phyloP scores from a whole-genome alignment of 2,797 vertebrate genomes.

The Semotilus atromaculatus region DNA sequence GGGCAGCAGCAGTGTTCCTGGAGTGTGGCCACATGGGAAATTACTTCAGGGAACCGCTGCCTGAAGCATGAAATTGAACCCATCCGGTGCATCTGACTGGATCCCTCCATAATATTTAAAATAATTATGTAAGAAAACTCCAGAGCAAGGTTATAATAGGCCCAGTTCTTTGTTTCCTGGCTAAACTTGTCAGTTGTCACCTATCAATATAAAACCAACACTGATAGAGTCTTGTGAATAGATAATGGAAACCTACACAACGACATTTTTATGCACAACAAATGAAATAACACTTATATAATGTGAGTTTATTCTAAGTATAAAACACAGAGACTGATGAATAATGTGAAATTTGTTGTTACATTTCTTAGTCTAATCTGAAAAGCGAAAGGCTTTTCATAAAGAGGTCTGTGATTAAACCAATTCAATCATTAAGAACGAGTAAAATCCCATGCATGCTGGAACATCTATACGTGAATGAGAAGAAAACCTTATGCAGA shows the following conservation, averaged over 20 bases:
- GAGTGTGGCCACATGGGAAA: constrained; percentile 77
- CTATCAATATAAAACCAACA: constrained; percentile 19
- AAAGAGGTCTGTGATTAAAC: constrained; percentile 7
- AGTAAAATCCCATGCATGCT: not conserved
- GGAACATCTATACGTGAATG: not conserved
- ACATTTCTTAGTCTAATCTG: not conserved
- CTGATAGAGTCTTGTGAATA: not conserved
- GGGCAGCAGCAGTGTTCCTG: constrained; percentile 27
- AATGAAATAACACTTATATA: not conserved
- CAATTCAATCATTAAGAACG: not conserved
- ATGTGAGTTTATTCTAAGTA: not conserved
- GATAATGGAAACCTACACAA: not conserved
- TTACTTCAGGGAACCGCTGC: constrained; percentile 69
- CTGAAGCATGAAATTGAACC: constrained; percentile 85
- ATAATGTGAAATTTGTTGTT: not conserved
- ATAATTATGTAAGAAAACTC: constrained; percentile 76
- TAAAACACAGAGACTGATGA: not conserved
- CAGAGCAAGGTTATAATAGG: constrained; percentile 58
- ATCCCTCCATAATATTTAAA: constrained; percentile 76
- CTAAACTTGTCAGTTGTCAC: constrained; percentile 34
- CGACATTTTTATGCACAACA: not conserved
- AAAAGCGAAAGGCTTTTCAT: constrained; percentile 3
- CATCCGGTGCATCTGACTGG: constrained; percentile 72
- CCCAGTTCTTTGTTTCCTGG: constrained; percentile 62
- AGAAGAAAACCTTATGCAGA: too few relatives aligned